A percentile compares a stretch with the other conserved stretches of the same genome.
These are phyloP conservation scores for Blomia tropicalis DNA, from an alignment of 2,888 invertebrate species.

Conservation along the genomic window DNA sequence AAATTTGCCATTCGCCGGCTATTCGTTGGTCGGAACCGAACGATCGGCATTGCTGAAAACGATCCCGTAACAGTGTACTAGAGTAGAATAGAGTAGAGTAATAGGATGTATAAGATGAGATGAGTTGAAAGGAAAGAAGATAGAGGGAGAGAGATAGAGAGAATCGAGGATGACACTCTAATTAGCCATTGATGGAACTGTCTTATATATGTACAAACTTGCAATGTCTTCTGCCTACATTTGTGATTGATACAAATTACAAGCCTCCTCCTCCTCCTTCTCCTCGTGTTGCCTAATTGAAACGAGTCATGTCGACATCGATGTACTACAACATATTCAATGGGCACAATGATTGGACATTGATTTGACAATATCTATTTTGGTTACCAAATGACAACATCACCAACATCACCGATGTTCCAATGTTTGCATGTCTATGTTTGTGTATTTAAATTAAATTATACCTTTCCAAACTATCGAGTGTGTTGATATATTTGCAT, in stretches of 20 bases:
- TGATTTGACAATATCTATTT: slow-evolving; percentile 11
- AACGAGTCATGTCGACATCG: neutral
- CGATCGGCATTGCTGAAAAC: too few relatives aligned
- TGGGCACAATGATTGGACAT: neutral
- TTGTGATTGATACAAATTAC: slow-evolving; percentile 10
- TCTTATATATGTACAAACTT: neutral
- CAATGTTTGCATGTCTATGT: too few relatives aligned
- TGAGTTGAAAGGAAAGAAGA: too few relatives aligned
- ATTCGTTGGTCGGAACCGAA: too few relatives aligned
- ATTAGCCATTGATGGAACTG: slow-evolving; percentile 4
- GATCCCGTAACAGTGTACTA: too few relatives aligned
- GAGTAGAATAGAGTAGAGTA: too few relatives aligned
- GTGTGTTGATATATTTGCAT: slow-evolving; percentile 9
- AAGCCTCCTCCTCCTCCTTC: neutral
- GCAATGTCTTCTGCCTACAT: neutral
- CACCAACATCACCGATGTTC: neutral
- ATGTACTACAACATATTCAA: neutral
- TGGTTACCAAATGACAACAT: neutral
- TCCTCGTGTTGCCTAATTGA: slow-evolving; percentile 7
- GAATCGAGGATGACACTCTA: slow-evolving; percentile 1
- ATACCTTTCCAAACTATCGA: neutral
- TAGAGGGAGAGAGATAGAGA: neutral
- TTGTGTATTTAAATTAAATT: slow-evolving; percentile 1
- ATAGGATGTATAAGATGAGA: too few relatives aligned
- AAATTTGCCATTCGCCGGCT: neutral